Conservation (phyloP, 2,797 vertebrate genomes). For the Chloroceryle inda region DNA sequence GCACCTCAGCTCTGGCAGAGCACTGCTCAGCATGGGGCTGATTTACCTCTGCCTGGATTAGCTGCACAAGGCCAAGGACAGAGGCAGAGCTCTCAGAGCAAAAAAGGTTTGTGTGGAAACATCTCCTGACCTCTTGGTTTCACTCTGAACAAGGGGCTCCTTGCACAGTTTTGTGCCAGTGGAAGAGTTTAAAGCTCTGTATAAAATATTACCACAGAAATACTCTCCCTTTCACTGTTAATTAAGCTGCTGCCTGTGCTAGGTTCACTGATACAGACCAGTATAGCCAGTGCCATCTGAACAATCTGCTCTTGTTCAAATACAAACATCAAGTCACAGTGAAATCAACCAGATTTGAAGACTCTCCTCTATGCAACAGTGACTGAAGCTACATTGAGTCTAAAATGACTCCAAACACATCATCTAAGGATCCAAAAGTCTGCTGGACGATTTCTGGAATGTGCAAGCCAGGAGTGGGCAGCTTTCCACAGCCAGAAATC, state of each 20-base stretch:
- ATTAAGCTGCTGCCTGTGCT: neutral
- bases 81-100: neutral
- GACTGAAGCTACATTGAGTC: neutral
- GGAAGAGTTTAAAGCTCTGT: neutral
- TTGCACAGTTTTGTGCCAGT: neutral
- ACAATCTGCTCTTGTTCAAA: neutral
- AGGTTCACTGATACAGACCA: neutral
- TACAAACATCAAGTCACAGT: neutral
- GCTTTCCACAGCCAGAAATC: neutral
- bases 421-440: neutral
- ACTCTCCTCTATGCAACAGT: neutral
- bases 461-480: neutral
- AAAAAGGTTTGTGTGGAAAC: neutral
- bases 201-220: neutral
- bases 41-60: neutral
- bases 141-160: neutral
- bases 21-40: neutral
- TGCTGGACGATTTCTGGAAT: neutral
- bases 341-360: neutral
- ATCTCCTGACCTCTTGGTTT: neutral
- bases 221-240: neutral
- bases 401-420: neutral
- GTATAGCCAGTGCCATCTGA: neutral
- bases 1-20: slow-evolving; percentile 23
- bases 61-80: neutral